A percentile compares a stretch with the other conserved stretches of the same genome.
Conservation (phyloP, 2,888 invertebrate genomes). For the Drosophila meridionalis region DNA sequence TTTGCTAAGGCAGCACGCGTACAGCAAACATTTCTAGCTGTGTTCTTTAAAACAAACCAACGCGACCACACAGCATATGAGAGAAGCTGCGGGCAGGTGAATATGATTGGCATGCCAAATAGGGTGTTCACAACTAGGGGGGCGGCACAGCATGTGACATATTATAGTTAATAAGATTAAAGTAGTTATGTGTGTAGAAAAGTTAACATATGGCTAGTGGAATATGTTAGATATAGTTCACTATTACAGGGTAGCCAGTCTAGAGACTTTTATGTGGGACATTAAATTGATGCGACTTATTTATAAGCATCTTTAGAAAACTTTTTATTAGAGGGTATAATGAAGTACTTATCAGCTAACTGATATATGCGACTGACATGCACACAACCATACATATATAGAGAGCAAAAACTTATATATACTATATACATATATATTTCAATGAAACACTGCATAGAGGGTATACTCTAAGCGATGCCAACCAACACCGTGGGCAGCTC, state of each 20-base stretch:
- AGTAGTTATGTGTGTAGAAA: neutral
- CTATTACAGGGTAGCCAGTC: neutral
- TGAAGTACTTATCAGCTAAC: too few species aligned
- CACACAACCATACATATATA: too few species aligned
- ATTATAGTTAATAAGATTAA: neutral
- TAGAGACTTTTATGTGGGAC: neutral
- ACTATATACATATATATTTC: too few species aligned
- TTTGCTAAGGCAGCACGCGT: slow-evolving; percentile 61
- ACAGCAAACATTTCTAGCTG: slow-evolving; percentile 50
- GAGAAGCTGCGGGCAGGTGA: neutral
- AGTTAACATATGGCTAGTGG: neutral
- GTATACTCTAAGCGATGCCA: neutral
- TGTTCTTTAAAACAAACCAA: slow-evolving; percentile 32
- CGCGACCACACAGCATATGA: neutral
- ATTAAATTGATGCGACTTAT: neutral
- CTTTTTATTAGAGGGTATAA: too few species aligned
- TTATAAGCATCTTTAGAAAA: neutral
- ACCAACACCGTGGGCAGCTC: slow-evolving; percentile 18
- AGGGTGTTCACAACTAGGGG: neutral
- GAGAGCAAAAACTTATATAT: too few species aligned
- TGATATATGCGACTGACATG: too few species aligned
- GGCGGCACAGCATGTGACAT: neutral
- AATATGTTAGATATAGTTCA: neutral
- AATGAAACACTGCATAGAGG: neutral
- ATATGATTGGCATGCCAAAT: neutral